A percentile compares a stretch with the other conserved stretches of the same genome.
Conservation (phyloP, 2,888 invertebrate species). For the Deilephila elpenor region DNA sequence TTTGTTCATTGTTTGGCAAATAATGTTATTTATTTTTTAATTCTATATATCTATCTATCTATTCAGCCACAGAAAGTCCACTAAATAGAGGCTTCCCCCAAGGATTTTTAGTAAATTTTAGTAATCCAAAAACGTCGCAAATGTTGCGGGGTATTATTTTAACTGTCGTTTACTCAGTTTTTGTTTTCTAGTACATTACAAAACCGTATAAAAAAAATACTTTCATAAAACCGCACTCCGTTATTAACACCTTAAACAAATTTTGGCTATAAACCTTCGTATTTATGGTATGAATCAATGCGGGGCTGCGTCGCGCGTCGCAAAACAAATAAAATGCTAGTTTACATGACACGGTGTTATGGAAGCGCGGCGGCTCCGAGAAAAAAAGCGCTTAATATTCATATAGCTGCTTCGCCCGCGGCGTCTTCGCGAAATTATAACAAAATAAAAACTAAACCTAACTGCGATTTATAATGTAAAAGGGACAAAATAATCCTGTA, state of each 20-base stretch:
- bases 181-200: not conserved
- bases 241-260: not conserved
- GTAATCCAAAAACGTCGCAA: too few relatives aligned
- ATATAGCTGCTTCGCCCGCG: conserved; percentile 73
- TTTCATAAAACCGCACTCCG: not conserved
- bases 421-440: conserved; percentile 80
- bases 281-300: conserved; percentile 14
- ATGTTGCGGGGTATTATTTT: too few relatives aligned
- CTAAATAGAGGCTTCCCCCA: too few relatives aligned
- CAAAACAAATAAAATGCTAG: conserved; percentile 24
- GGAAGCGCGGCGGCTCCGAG: conserved; percentile 54
- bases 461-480: conserved; percentile 74
- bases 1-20: too few relatives aligned
- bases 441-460: conserved; percentile 76
- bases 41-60: too few relatives aligned
- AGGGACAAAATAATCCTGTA: conserved; percentile 57
- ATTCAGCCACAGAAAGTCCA: too few relatives aligned
- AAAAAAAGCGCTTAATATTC: conserved; percentile 76
- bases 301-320: not conserved
- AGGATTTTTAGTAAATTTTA: too few relatives aligned
- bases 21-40: too few relatives aligned
- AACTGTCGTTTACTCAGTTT: not conserved
- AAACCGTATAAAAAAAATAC: not conserved
- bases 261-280: not conserved
- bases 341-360: conserved; percentile 39